Evolutionary conservation across 2,888 invertebrate species (phyloP).

Genomic region (Hipparchia sbordonii): DNA sequence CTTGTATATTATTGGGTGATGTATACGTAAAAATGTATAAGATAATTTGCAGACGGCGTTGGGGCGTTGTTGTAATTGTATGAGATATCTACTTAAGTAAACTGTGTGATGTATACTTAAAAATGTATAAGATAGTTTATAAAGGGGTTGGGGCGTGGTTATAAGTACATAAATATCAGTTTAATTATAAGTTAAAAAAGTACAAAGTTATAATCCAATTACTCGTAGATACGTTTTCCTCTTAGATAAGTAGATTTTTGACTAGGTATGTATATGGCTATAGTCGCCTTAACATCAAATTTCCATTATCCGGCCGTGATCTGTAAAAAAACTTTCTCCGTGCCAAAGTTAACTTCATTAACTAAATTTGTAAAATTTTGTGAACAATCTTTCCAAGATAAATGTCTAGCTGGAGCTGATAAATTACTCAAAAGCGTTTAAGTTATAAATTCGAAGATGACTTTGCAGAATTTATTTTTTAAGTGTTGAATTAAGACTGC

Average conservation of each 20-base stretch:
- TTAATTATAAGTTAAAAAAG: too few relatives aligned
- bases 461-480: constrained; percentile 11
- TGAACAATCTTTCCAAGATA: constrained; percentile 54
- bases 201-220: neutral
- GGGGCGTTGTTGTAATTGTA: too few relatives aligned
- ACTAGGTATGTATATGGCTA: neutral
- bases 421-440: constrained; percentile 50
- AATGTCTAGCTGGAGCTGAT: constrained; percentile 65
- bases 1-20: too few relatives aligned
- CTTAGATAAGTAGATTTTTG: neutral
- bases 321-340: constrained; percentile 64
- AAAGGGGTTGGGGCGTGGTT: too few relatives aligned
- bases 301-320: constrained; percentile 60
- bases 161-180: too few relatives aligned
- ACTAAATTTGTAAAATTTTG: constrained; percentile 48
- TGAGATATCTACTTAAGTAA: too few relatives aligned
- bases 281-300: constrained; percentile 59
- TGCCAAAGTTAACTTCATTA: constrained; percentile 61
- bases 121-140: too few relatives aligned
- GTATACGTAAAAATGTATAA: too few relatives aligned
- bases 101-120: too few relatives aligned
- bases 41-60: too few relatives aligned
- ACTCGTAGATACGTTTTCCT: neutral
- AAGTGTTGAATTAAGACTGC: constrained; percentile 5
- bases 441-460: constrained; percentile 19